Evolutionary conservation across 2,113 vertebrate species (phyloP).

Genomic region (Ginglymostoma cirratum): DNA sequence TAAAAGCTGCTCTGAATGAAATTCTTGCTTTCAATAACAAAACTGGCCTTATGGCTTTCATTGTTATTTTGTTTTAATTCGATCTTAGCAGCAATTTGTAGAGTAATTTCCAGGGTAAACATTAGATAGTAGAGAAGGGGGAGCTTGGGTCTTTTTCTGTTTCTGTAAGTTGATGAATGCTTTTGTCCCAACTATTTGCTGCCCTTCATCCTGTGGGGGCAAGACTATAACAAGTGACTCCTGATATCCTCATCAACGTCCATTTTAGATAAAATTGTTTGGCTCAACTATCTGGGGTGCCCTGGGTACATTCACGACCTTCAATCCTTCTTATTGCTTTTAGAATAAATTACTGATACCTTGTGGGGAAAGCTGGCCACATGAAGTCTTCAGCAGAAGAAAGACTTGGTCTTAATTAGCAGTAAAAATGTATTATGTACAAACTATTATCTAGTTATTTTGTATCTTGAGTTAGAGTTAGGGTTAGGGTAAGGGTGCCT

Average conservation of each 20-base stretch:
- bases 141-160: not conserved
- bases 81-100: not conserved
- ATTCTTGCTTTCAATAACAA: not conserved
- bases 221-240: not conserved
- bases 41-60: not conserved
- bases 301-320: no score
- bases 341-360: no score
- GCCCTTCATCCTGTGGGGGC: not conserved
- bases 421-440: no score
- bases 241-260: not conserved
- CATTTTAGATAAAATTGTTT: no score
- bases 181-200: not conserved
- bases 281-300: no score
- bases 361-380: no score
- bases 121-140: not conserved
- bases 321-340: no score
- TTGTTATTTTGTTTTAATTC: not conserved
- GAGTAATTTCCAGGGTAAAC: not conserved
- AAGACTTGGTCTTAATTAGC: no score
- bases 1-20: not conserved
- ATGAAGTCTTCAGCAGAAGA: no score
- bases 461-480: no score
- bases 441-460: no score
- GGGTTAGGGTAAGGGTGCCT: no score
- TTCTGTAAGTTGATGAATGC: not conserved